A percentile compares a stretch with the other conserved stretches of the same genome.
Conservation (phyloP, 2,888 invertebrate genomes). For the Synanthedon formicaeformis region DNA sequence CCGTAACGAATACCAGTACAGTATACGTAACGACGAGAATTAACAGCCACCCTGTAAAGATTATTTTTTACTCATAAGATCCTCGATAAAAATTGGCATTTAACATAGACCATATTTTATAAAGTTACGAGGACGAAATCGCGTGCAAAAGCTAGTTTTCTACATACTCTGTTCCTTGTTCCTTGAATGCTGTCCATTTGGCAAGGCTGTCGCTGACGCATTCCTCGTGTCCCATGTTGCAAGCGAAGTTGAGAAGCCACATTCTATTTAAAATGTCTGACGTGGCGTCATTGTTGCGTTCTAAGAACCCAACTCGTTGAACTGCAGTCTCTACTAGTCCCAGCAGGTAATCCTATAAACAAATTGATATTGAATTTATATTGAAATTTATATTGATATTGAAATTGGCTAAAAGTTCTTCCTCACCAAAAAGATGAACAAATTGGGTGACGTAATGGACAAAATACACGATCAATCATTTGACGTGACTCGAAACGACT, state of each 20-base stretch:
- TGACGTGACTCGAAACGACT: no score
- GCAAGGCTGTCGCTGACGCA: constrained; percentile 63
- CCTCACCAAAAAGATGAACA: no score
- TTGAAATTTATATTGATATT: neutral
- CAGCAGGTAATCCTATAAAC: constrained; percentile 51
- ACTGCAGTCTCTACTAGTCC: constrained; percentile 57
- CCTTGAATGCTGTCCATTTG: constrained; percentile 37
- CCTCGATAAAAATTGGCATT: neutral
- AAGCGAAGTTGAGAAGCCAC: constrained; percentile 73
- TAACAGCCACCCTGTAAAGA: constrained; percentile 64
- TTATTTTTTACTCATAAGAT: neutral
- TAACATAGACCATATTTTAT: no score
- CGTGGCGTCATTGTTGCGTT: constrained; percentile 49
- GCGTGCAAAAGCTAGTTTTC: no score
- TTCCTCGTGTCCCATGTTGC: constrained; percentile 69
- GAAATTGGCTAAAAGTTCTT: no score
- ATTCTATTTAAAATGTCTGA: constrained; percentile 72
- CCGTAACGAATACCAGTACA: constrained; percentile 74
- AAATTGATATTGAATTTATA: neutral
- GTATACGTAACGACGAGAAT: constrained; percentile 73
- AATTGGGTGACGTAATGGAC: no score
- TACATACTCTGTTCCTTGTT: neutral
- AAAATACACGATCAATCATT: no score
- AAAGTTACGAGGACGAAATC: no score
- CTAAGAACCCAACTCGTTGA: constrained; percentile 60